Base-by-base conservation (phyloP, 2,888 invertebrate genomes). In the Blera fallax region DNA sequence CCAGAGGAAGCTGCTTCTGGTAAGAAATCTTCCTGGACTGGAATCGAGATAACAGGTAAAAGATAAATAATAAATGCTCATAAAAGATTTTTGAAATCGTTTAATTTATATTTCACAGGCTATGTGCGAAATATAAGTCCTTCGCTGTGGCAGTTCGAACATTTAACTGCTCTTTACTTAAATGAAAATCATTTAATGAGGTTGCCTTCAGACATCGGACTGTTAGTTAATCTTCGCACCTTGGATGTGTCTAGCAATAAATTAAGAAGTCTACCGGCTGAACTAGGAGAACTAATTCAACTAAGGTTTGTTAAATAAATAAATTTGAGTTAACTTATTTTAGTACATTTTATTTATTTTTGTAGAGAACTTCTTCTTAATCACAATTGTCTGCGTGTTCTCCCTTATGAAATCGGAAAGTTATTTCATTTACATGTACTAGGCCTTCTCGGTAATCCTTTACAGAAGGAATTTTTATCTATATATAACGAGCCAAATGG, bases 391-490 rank as follows among this genome's bases (percentile, higher is more conserved):
- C 94, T 99, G 89, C 95, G 98, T 88, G 96, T 96, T 89, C 94
- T 99, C 90, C 99, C 99, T 2, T 98, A 97, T 93, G 99, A 99
- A 93, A 94, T 99, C 89, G 99, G 99, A 89, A 98, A 98, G 93
- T 94, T 99, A 89, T 99, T 99, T 93, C 98, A 99, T 93, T 94
- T 99, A 88, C 97, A 98, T 93, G 95, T 97, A 90, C 94, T 99
- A 88, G 98, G 98, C 90, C 94, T 97, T 89, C 96, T 97, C 90
- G 98, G 98, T 24, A 99, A 99, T 94, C 99, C 98, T 45, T 94
- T 99, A 87, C 96, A 96, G 90, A 97, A 97, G 92, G 98, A 99
- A 91, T 96, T 98, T 92, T 94, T 97, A 92, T 95, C 96, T 87
- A 94, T 98, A 88, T 98, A 98, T 93, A 96, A 96, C 91, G 98